Base-by-base conservation (phyloP, 2,113 vertebrate species). In the Balaenoptera acutorostrata region DNA sequence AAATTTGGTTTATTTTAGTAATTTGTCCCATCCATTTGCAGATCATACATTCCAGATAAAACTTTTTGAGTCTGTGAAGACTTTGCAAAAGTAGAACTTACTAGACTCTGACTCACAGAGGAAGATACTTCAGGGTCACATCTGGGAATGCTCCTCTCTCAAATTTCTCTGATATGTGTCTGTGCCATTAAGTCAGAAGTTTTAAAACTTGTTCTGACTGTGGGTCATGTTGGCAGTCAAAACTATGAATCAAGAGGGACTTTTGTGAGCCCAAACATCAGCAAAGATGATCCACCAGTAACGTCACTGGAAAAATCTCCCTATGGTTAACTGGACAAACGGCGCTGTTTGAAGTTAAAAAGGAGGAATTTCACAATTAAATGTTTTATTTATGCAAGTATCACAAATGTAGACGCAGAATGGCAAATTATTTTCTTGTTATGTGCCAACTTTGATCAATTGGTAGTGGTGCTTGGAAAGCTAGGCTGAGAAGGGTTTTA, bases 31-130 rank as follows among this genome's bases (percentile, higher is more conserved):
- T 86, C 18, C 33, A 78, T 72, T 88, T 93, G 41, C 61, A 82
- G 71, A 77, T 93, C 85, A 49, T 88, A 91, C 91, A 85, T 92
- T 95, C 81, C 44, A 85, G 49, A 18, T 69, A 49, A 93, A 90
- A 33, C 52, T 21, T 71, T 82, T 46, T 87, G 23, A 49, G 36
- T 74, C 63, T 84, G 7, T 69, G 36, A 91, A 96, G 63, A 83
- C 59, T 80, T 46, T 78, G n/a, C 13, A 11, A 55, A 85, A 80
- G 57, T 71, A 49, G 71, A 88, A 64, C 36, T 71, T 31, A 36
- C 36, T 68, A 29, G 49, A 41, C 8, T 46, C 41, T 86, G 84
- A 20, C 59, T 94, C 21, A 52, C 25, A 44, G 85, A 44, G 31
- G 49, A 84, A 81, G 78, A 81, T 1, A 20, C 20, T 31, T 59